phyloP scores from a whole-genome alignment of 2,888 invertebrate genomes.

The Dynastes hyllus region DNA sequence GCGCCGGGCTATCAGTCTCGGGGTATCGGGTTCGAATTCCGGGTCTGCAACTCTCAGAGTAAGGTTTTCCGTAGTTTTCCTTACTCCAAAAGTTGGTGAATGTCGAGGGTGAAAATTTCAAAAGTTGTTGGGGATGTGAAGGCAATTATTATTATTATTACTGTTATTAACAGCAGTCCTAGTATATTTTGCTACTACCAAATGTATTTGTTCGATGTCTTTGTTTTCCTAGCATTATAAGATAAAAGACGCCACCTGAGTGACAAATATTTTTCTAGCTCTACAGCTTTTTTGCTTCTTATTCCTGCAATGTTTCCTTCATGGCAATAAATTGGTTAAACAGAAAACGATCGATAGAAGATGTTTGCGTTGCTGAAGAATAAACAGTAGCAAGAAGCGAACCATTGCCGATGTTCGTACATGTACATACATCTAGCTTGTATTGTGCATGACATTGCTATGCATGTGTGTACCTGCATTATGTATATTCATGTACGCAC shows the following conservation, averaged over 20 bases:
- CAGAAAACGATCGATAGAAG: neutral
- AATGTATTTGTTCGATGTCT: no score
- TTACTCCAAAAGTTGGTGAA: no score
- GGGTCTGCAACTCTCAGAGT: no score
- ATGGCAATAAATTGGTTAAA: conserved; percentile 7
- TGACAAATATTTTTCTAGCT: neutral
- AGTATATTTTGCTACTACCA: no score
- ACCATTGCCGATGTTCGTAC: neutral
- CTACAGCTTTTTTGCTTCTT: neutral
- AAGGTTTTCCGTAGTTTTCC: no score
- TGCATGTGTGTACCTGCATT: neutral
- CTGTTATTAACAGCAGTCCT: no score
- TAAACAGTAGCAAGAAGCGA: neutral
- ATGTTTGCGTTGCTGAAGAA: neutral
- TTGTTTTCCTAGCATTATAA: no score
- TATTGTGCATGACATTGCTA: neutral
- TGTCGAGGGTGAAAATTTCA: no score
- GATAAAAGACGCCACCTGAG: neutral
- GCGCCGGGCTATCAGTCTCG: no score
- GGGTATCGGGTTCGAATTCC: no score
- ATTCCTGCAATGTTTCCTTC: neutral
- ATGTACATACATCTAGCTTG: neutral
- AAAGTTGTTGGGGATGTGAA: no score
- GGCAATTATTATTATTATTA: no score
- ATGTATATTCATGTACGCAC: conserved; percentile 23